Evolutionary conservation across 2,888 invertebrate species (phyloP).

Genomic region (Osmoderma eremita): DNA sequence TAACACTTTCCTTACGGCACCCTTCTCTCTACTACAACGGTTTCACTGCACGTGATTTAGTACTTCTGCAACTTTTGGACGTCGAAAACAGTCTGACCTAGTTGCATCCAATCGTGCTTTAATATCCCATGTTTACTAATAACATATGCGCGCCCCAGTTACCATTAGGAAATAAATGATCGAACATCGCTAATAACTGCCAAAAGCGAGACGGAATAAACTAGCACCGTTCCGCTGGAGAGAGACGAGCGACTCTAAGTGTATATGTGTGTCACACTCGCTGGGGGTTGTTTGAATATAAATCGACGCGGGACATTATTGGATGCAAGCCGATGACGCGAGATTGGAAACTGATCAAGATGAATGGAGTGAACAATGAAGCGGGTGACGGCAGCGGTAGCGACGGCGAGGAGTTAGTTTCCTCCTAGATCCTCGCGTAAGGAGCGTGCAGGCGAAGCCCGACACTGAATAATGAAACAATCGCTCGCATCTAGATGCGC

Average conservation of each 20-base stretch:
- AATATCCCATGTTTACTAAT: too few relatives aligned
- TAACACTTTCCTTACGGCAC: too few relatives aligned
- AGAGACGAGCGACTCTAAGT: slow-evolving; percentile 3
- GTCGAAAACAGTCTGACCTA: too few relatives aligned
- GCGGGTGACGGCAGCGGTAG: slow-evolving; percentile 2
- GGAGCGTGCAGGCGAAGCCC: slow-evolving; percentile 31
- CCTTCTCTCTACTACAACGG: too few relatives aligned
- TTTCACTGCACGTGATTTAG: too few relatives aligned
- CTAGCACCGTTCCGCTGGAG: background rate
- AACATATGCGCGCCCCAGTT: background rate
- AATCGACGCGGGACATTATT: slow-evolving; percentile 52
- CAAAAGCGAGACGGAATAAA: background rate
- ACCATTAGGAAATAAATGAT: slow-evolving; percentile 15
- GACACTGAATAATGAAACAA: slow-evolving; percentile 52
- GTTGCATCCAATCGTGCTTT: too few relatives aligned
- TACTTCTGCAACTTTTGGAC: too few relatives aligned
- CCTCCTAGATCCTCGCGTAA: slow-evolving; percentile 15
- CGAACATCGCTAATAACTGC: slow-evolving; percentile 6
- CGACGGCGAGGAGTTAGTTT: slow-evolving; percentile 14
- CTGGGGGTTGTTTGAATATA: slow-evolving; percentile 51
- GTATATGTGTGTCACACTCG: slow-evolving; percentile 34
- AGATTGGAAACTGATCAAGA: slow-evolving; percentile 61
- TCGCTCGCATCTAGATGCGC: slow-evolving; percentile 40
- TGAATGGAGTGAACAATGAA: slow-evolving; percentile 55
- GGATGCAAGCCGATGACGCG: slow-evolving; percentile 55